Percentiles rank a stretch among this genome's conserved stretches.
These are phyloP conservation scores for Physocephala rufipes DNA, from an alignment of 2,888 invertebrate species.

Conservation along the genomic window DNA sequence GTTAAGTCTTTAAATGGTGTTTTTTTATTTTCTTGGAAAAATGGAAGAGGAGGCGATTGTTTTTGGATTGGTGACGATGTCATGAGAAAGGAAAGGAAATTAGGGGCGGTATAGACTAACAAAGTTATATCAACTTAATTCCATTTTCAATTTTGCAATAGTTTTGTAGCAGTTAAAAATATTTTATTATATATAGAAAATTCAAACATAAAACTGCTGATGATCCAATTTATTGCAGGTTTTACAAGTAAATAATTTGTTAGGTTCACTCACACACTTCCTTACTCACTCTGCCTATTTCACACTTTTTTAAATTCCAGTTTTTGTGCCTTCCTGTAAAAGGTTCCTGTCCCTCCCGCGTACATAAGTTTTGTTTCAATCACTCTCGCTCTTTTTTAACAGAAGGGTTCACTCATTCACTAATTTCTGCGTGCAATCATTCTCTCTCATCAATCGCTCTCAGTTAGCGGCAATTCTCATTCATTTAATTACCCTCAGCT, in stretches of 20 bases:
- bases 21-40: background rate
- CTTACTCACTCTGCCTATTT: background rate
- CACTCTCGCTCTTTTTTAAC: too few relatives aligned
- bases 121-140: background rate
- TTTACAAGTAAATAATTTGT: too few relatives aligned
- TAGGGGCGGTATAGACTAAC: background rate
- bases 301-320: conserved; percentile 18
- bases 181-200: background rate
- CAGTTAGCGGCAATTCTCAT: too few relatives aligned
- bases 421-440: too few relatives aligned
- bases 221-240: too few relatives aligned
- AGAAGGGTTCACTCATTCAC: too few relatives aligned
- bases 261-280: background rate
- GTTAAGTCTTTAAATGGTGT: background rate
- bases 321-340: conserved; percentile 12
- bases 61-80: background rate
- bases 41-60: background rate
- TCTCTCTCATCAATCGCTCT: too few relatives aligned
- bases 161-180: background rate
- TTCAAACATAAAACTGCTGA: too few relatives aligned
- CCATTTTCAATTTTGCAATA: background rate
- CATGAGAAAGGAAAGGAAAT: background rate
- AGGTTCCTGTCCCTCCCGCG: too few relatives aligned
- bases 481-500: too few relatives aligned
- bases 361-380: too few relatives aligned